A percentile compares a stretch with the other conserved stretches of the same genome.
Evolutionary conservation across 2,797 vertebrate genomes (phyloP).

Genomic region (Pantherophis alleghaniensis): DNA sequence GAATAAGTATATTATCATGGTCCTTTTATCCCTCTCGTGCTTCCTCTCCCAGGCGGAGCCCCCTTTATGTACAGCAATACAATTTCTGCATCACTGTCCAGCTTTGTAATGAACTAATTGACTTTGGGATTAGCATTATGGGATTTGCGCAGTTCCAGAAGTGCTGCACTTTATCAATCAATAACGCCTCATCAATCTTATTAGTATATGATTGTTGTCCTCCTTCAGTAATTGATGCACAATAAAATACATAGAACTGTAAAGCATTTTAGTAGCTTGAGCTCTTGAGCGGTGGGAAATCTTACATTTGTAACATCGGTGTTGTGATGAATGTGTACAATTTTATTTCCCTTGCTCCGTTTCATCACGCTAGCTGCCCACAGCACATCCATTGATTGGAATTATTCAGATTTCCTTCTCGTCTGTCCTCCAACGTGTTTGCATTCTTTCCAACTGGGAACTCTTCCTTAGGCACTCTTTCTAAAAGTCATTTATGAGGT

Average conservation of each 20-base stretch:
- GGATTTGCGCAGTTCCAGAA: conserved; percentile 15
- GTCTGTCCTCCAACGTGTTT: background rate
- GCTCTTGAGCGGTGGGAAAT: background rate
- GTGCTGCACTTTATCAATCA: conserved; percentile 31
- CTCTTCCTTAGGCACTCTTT: background rate
- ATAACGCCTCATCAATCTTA: conserved; percentile 27
- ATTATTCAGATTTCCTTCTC: background rate
- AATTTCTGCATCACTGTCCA: background rate
- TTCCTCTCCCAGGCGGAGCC: background rate
- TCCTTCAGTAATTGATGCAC: conserved; percentile 21
- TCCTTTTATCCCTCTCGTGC: background rate
- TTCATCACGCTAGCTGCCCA: background rate
- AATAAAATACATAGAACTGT: background rate
- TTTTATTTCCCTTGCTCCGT: background rate
- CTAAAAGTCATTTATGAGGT: background rate
- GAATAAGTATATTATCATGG: too few relatives aligned
- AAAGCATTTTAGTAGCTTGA: background rate
- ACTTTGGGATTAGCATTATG: conserved; percentile 16
- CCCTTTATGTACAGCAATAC: background rate
- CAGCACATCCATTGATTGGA: background rate
- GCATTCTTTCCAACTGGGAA: background rate
- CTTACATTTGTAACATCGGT: background rate
- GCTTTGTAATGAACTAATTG: conserved; percentile 3
- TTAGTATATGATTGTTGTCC: conserved; percentile 14
- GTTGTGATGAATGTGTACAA: background rate